phyloP scores from a whole-genome alignment of 2,888 invertebrate species.

The Callosobruchus maculatus region DNA sequence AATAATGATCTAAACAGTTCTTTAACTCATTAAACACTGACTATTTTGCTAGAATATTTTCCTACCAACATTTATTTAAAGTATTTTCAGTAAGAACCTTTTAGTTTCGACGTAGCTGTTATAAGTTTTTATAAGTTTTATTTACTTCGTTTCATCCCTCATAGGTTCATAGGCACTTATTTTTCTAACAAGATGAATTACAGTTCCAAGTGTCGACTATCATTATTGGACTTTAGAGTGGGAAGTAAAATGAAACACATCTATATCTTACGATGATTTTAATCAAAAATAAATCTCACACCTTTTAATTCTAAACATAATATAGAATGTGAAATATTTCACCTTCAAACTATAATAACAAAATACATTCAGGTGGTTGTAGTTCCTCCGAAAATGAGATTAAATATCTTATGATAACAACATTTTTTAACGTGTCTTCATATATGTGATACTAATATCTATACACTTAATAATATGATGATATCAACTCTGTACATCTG shows the following conservation, averaged over 20 bases:
- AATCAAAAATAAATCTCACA: neutral
- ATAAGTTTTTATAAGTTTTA: too few species aligned
- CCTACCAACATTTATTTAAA: too few species aligned
- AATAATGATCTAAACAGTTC: too few species aligned
- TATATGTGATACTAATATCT: constrained; percentile 30
- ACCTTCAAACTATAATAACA: neutral
- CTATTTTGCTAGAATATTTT: too few species aligned
- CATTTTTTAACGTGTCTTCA: neutral
- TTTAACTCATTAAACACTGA: too few species aligned
- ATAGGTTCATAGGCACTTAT: too few species aligned
- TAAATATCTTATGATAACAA: neutral
- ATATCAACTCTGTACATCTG: constrained; percentile 15
- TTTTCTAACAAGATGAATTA: too few species aligned
- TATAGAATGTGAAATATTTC: neutral
- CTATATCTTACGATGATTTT: neutral
- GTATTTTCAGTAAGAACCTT: too few species aligned
- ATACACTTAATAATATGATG: constrained; percentile 28
- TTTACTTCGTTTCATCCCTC: too few species aligned
- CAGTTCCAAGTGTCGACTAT: too few species aligned
- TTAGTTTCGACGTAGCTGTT: too few species aligned
- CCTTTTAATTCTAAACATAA: neutral
- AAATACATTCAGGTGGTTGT: neutral
- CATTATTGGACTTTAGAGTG: too few species aligned
- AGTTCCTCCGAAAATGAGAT: neutral
- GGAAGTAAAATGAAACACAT: neutral